Evolutionary conservation across 2,888 invertebrate genomes (phyloP), one percentile per base, ranked within the genome.

Genomic region (Agonopterix arenella): DNA sequence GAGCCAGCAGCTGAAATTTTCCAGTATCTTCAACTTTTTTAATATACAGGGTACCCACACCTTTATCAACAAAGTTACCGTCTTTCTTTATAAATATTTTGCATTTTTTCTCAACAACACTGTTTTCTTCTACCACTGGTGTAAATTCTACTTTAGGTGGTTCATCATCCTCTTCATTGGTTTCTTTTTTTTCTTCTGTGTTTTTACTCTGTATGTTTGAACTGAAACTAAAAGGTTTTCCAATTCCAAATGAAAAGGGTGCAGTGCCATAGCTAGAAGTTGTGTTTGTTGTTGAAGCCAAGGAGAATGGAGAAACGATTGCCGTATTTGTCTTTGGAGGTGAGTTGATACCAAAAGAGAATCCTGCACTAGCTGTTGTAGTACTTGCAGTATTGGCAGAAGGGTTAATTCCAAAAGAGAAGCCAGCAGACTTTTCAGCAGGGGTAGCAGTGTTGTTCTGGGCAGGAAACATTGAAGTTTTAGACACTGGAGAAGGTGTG

Each of bases 1-100:
- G 91, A 8, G 98, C 94, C 54, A 98, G 89, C 46, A 98, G 77
- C 76, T 98, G 98, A 53, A 93, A 92, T 81, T 97, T 97, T 2
- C 91, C 92, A 58, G 90, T 92, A 40, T 92, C 91, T 57, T 93
- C 90, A 37, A 94, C 90, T 42, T 94, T 93, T 73, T 98, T 98
- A 11, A 98, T 82, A 71, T 95, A 97, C 11, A 98, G 82, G 54
- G 94, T 96, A 9, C 98, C 98, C n/a, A 98, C 92, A 49, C 98
- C 98, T 67, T 94, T 93, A 57, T 98, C 97, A 44, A 91, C 90
- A 80, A 93, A 98, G 56, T 90, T 91, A 0, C 90, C 92, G 64
- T 95, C 93, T 73, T 95, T 96, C 74, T 97, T 97, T 10, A 96
- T 93, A 81, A 96, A 98, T 53, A 98, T 91, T 86, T 98, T 98